These are phyloP conservation scores for Pteronura brasiliensis DNA, from an alignment of 2,113 vertebrate genomes.

Conservation along the genomic window DNA sequence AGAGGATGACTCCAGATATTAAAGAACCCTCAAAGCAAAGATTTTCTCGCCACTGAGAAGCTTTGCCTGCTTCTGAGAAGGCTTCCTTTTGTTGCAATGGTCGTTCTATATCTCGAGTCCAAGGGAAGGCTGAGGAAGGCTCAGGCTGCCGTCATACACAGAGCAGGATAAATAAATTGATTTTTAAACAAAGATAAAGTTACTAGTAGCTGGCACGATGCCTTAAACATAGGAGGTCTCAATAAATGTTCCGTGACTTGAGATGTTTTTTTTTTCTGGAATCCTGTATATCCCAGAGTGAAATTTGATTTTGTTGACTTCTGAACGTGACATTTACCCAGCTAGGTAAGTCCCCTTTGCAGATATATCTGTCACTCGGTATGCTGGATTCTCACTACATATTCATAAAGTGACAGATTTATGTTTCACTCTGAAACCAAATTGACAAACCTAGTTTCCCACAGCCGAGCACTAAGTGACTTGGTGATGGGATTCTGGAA, in stretches of 20 bases:
- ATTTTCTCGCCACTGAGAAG: background rate
- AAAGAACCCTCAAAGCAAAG: background rate
- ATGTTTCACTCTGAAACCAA: constrained; percentile 53
- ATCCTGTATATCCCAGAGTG: background rate
- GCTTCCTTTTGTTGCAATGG: background rate
- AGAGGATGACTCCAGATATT: constrained; percentile 37
- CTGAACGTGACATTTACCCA: constrained; percentile 52
- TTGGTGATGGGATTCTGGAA: constrained; percentile 47
- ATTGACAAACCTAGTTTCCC: constrained; percentile 45
- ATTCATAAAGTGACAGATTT: constrained; percentile 57
- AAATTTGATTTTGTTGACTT: constrained; percentile 36
- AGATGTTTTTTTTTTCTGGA: background rate
- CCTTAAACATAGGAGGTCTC: background rate
- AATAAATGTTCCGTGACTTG: background rate
- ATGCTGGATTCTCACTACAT: constrained; percentile 37
- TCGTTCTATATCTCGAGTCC: background rate
- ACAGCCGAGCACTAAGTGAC: background rate
- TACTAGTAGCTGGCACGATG: background rate
- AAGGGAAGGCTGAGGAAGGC: background rate
- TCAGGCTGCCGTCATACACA: background rate
- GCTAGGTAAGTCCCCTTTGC: constrained; percentile 22
- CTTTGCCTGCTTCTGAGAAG: background rate
- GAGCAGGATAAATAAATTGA: background rate
- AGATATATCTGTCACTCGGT: constrained; percentile 51
- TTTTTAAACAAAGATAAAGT: background rate